Evolutionary conservation across 1,140 invertebrate genomes (phyloP).

Genomic region (Cherax quadricarinatus): DNA sequence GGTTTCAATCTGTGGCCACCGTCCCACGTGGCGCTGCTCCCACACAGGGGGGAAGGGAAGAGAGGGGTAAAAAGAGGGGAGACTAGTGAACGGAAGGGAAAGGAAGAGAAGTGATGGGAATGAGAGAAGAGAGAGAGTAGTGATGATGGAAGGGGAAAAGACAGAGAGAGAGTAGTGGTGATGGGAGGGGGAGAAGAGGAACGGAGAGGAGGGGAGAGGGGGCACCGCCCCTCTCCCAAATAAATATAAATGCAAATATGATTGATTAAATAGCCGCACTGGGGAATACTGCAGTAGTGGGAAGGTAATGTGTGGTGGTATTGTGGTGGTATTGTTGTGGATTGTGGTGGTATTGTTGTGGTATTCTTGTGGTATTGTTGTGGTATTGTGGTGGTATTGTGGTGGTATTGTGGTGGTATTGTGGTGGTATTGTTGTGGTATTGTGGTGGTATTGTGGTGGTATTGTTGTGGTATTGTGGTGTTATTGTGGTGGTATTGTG

Average conservation of each 20-base stretch:
- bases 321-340: slow-evolving; percentile 8
- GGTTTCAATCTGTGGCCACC: slow-evolving; percentile 52
- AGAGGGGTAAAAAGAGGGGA: too few species aligned
- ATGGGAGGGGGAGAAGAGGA: too few species aligned
- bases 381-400: not conserved
- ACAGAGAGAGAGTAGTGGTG: too few species aligned
- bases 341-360: not conserved
- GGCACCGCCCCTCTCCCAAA: slow-evolving; percentile 7
- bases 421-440: not conserved
- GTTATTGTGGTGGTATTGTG: not conserved
- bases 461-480: not conserved
- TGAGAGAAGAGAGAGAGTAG: too few species aligned
- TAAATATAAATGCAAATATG: slow-evolving; percentile 70
- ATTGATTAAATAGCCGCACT: slow-evolving; percentile 64
- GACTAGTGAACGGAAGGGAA: too few species aligned
- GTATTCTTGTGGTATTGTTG: not conserved
- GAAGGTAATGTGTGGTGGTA: not conserved
- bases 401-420: not conserved
- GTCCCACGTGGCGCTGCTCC: not conserved
- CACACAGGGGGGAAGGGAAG: too few species aligned
- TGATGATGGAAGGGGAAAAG: too few species aligned
- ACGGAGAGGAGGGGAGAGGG: too few species aligned
- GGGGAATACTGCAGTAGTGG: slow-evolving; percentile 12
- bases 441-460: too few species aligned
- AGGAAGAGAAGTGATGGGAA: not conserved